Evolutionary conservation across 2,888 invertebrate species (phyloP), one percentile per base, ranked within the genome.

Genomic region (Salpingus planirostris): DNA sequence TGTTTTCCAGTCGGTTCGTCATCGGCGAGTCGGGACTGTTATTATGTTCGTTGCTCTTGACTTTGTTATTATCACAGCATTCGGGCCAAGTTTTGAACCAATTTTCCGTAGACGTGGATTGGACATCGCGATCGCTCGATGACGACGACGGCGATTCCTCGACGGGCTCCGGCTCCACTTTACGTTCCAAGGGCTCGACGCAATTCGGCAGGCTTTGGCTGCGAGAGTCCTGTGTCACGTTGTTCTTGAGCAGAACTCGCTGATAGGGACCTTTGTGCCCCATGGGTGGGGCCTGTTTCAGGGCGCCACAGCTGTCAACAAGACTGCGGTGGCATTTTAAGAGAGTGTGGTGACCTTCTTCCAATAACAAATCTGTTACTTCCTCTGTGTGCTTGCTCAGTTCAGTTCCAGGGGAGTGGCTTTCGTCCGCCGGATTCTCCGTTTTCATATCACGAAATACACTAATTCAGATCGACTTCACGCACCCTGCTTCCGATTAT

Each of bases 41-140:
- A n/a, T n/a, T n/a, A n/a, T n/a, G n/a, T n/a, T n/a, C n/a, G n/a
- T n/a, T n/a, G 10, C 60, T 60, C 33, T 34, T 45, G 43, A 39
- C 52, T 53, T 58, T 64, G 32, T 52, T 38, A 46, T 64, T 61
- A 40, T 61, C 62, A 44, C 54, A 62, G 43, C 67, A 52, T 55
- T 70, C 69, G 13, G 70, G 69, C 69, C 69, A 69, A 13, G 69
- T 69, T 51, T 64, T 67, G 47, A 66, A 70, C 68, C 69, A 68
- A 27, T 53, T 40, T 33, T 64, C 60, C n/a, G n/a, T n/a, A n/a
- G n/a, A n/a, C n/a, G n/a, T n/a, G n/a, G n/a, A n/a, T n/a, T n/a
- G n/a, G n/a, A n/a, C n/a, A n/a, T n/a, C n/a, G n/a, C n/a, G n/a
- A n/a, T n/a, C n/a, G n/a, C n/a, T n/a, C 18, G 18, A 18, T 5